Evolutionary conservation across 2,888 invertebrate genomes (phyloP), one percentile per base, ranked within the genome.

Genomic region (Orthosia cruda): DNA sequence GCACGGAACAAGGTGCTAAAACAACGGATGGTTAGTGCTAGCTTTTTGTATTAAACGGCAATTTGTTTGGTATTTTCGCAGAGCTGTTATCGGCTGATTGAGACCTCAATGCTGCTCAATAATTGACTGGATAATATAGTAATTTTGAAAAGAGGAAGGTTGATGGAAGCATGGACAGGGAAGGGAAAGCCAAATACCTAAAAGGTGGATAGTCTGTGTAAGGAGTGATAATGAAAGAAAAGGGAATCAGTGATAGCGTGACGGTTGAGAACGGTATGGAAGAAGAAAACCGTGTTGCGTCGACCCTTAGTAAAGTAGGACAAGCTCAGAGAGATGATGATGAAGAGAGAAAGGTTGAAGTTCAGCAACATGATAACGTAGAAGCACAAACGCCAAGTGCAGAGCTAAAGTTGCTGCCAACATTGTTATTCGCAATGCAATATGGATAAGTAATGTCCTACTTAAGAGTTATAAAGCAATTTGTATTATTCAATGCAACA

Each of bases 1-100:
- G 86, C 92, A 92, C 89, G 90, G 81, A 81, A 79, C 82, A 74
- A 74, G 75, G 77, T 87, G 81, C 74, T 86, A 76, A 76, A 71
- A 74, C 81, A 78, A 83, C 79, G 75, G 77, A 74, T 68, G 71
- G 80, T 61, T 86, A 71, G 62, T 74, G 64, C 45, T 40, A 67
- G 58, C 72, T 80, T 78, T 83, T 88, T 87, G 65, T 78, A 78
- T 70, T 77, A 86, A 81, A 83, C 70, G 81, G 79, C 79, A 77
- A 83, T 87, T 86, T 83, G 79, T 86, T 79, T 68, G 57, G 66
- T 72, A 74, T 83, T 74, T 74, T 85, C 82, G 77, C 82, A 81
- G 63, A 72, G 45, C 63, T 62, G 45, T 52, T 67, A 71, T 75
- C 49, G 58, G 58, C 40, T 71, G 64, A 82, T 84, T 76, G 65